These are phyloP conservation scores for Hydrozoanthus gracilis DNA, from an alignment of 92 coral and sea anemone species.

Conservation along the genomic window DNA sequence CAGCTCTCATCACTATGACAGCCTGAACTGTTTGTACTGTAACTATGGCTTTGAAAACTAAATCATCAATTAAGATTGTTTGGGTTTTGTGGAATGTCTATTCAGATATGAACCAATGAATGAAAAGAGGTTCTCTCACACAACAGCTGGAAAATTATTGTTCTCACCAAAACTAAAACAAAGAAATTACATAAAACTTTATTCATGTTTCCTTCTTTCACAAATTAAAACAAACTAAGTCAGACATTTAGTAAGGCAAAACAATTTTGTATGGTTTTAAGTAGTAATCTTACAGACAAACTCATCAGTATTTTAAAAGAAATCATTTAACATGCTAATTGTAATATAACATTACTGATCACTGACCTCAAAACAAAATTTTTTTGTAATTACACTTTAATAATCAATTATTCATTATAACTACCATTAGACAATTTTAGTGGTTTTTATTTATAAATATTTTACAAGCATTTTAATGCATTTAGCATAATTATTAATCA, in stretches of 20 bases:
- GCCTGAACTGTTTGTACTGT: conserved; percentile 4
- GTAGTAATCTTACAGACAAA: too few species aligned
- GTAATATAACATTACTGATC: not conserved
- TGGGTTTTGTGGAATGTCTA: not conserved
- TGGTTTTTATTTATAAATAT: not conserved
- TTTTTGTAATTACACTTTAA: not conserved
- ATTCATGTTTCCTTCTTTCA: not conserved
- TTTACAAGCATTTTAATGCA: not conserved
- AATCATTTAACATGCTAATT: not conserved
- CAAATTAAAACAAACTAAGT: not conserved
- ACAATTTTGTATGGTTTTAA: too few species aligned
- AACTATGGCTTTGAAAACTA: not conserved
- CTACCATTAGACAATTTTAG: not conserved
- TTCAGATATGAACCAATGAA: not conserved
- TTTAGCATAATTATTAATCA: too few species aligned
- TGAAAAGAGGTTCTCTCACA: not conserved
- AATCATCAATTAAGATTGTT: not conserved
- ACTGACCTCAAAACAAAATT: not conserved
- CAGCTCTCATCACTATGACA: not conserved
- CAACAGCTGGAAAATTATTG: not conserved
- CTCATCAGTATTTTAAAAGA: not conserved
- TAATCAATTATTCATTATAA: not conserved
- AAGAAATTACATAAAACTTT: not conserved
- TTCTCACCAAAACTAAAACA: not conserved
- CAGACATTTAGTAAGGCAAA: too few species aligned